Evolutionary conservation across 2,888 invertebrate genomes (phyloP).

Genomic region (Melanargia galathea): DNA sequence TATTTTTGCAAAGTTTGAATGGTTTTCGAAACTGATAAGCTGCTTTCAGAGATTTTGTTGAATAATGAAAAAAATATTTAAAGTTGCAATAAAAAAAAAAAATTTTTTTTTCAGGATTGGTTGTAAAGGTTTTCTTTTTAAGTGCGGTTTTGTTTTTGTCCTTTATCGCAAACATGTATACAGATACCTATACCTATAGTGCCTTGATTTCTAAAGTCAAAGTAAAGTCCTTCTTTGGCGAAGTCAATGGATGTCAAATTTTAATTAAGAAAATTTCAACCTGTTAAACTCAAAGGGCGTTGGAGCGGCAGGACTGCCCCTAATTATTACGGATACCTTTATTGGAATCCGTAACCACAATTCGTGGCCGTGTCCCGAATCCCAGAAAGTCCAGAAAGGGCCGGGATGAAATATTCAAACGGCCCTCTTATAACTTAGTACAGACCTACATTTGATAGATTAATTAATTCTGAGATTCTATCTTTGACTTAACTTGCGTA

Average conservation of each 20-base stretch:
- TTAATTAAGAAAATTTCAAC: no score
- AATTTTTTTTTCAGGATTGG: no score
- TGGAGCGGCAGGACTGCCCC: neutral
- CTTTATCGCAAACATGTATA: no score
- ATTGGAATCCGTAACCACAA: slow-evolving; percentile 16
- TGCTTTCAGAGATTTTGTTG: neutral
- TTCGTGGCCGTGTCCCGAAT: slow-evolving; percentile 4
- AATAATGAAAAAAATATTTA: neutral
- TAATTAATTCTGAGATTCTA: slow-evolving; percentile 2
- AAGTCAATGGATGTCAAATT: no score
- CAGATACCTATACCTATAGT: no score
- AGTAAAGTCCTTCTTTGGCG: no score
- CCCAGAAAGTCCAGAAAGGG: neutral
- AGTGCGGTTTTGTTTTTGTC: no score
- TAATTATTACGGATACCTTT: slow-evolving; percentile 8
- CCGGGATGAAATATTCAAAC: slow-evolving; percentile 17
- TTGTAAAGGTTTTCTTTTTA: no score
- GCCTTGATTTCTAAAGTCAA: no score
- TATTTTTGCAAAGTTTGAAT: neutral
- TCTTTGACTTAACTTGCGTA: neutral
- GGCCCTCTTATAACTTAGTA: slow-evolving; percentile 9
- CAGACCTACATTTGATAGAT: neutral
- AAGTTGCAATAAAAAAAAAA: no score
- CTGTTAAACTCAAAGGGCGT: neutral
- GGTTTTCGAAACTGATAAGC: neutral